Evolutionary conservation across 2,113 vertebrate genomes (phyloP).

Genomic region (Rallus limicola): DNA sequence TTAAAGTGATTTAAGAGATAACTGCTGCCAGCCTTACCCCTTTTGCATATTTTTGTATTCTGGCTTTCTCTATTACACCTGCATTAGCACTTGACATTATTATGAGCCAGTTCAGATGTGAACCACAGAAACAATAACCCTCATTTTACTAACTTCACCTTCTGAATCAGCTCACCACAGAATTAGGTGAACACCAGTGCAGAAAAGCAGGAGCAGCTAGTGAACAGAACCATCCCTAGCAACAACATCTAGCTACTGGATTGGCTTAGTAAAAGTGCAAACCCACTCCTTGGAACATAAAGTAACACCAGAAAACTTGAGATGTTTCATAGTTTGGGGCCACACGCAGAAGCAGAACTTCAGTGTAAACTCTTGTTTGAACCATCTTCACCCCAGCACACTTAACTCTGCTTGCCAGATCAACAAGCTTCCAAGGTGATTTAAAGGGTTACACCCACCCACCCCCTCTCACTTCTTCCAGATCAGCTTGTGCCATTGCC

Average conservation of each 20-base stretch:
- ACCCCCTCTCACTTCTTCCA: neutral
- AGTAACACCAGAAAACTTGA: neutral
- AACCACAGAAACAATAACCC: neutral
- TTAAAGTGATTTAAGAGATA: neutral
- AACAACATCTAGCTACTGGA: neutral
- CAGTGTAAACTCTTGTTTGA: neutral
- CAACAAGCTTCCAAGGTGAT: neutral
- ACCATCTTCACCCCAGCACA: accelerated
- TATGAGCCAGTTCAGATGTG: neutral
- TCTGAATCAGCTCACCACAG: neutral
- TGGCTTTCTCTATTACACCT: neutral
- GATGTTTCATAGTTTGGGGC: neutral
- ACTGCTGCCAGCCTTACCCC: neutral
- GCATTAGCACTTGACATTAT: neutral
- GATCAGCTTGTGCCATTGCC: neutral
- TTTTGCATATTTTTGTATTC: neutral
- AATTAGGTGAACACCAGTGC: neutral
- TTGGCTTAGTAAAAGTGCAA: neutral
- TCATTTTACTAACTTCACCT: neutral
- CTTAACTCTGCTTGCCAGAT: neutral
- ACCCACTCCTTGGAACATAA: neutral
- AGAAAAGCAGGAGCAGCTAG: neutral
- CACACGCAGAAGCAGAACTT: neutral
- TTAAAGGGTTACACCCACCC: neutral
- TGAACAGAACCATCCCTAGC: neutral